Evolutionary conservation across 2,113 vertebrate genomes (phyloP), one percentile per base, ranked within the genome.

Genomic region (Uria lomvia): DNA sequence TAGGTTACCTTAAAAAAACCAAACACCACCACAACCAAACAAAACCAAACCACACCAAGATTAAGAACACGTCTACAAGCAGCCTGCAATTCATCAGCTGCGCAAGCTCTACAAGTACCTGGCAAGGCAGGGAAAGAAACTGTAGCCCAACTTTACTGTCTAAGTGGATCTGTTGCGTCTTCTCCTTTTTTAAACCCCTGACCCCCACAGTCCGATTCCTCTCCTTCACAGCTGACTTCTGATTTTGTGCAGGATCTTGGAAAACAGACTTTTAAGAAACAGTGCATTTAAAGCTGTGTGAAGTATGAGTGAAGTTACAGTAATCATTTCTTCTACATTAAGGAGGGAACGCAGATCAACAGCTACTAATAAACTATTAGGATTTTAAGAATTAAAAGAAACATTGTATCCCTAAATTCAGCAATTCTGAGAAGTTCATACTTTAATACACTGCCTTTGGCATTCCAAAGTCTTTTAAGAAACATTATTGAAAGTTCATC

Each of bases 281-380:
- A 24, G 15, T 3, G 8, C 36, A 32, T 38, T 32, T 79, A 26
- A 81, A 70, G 11, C 23, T 45, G 21, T 24, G 29, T 7, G 10
- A 65, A 50, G 34, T 23, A 9, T 7, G 13, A 36, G 20, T 26
- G 2, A 71, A 62, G 9, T 53, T 49, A 62, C 45, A 76, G 19
- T 1, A 19, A 2, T 20, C 0, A 42, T 32, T 59, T 42, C 53
- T 73, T 65, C 71, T 34, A 43, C 20, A 0, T 22, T 19, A 29
- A 80, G 21, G 36, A 56, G 15, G 20, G 30, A 81, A 43, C 24
- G 60, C 3, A 42, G 55, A 58, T 15, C 30, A 84, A 43, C 16
- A 66, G 6, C 20, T 15, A 43, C 43, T 26, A 36, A 8, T 4
- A 53, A 72, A 23, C 4, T 1, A n/a, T 8, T 23, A 65, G 63